Conservation (phyloP, 2,797 vertebrate genomes). For the Distichodus sexfasciatus region DNA sequence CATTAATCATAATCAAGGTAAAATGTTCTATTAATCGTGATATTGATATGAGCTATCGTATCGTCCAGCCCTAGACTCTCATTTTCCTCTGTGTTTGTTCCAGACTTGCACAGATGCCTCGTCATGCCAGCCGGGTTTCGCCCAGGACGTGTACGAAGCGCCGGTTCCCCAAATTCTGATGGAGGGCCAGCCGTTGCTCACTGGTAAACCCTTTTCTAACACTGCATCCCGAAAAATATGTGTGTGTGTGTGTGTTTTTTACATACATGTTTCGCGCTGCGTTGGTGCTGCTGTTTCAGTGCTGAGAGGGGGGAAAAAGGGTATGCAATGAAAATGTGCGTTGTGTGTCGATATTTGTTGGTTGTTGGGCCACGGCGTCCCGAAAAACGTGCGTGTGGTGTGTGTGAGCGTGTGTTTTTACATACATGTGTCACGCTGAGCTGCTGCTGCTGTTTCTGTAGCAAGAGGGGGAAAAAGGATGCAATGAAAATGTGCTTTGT, state of each 20-base stretch:
- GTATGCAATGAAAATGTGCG: slow-evolving; percentile 25
- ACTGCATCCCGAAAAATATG: not conserved
- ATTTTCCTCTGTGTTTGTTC: slow-evolving; percentile 10
- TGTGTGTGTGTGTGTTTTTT: slow-evolving; percentile 51
- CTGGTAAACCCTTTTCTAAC: slow-evolving; percentile 66
- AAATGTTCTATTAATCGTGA: no score
- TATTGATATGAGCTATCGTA: no score
- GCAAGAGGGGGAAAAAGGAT: not conserved
- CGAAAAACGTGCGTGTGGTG: not conserved
- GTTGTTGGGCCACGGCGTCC: slow-evolving; percentile 34
- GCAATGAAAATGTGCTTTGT: slow-evolving; percentile 21
- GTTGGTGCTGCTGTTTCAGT: not conserved
- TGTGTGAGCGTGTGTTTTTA: slow-evolving; percentile 5
- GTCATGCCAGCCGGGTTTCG: slow-evolving; percentile 90
- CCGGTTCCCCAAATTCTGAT: slow-evolving; percentile 77
- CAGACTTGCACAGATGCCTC: slow-evolving; percentile 30
- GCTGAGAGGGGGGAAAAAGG: not conserved
- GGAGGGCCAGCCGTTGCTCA: slow-evolving; percentile 89
- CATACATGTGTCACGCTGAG: slow-evolving; percentile 55
- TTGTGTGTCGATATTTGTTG: slow-evolving; percentile 1
- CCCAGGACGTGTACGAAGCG: slow-evolving; percentile 87
- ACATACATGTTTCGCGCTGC: slow-evolving; percentile 35
- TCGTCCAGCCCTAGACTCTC: no score
- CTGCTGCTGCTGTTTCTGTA: not conserved
- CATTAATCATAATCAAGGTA: no score